These are phyloP conservation scores for Rhyzopertha dominica DNA, from an alignment of 1,140 invertebrate species.

Conservation along the genomic window DNA sequence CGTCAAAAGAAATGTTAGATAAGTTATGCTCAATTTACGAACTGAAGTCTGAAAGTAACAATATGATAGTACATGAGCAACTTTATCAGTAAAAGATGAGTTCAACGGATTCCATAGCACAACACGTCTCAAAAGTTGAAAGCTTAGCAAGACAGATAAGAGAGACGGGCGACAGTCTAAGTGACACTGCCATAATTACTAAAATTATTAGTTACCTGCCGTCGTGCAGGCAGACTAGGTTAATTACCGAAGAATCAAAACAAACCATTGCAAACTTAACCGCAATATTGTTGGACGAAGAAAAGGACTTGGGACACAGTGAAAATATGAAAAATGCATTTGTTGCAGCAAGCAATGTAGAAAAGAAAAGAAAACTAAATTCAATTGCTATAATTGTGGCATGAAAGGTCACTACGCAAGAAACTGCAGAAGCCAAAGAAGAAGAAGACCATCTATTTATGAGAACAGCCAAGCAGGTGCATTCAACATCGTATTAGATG, in stretches of 20 bases:
- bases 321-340: conserved; percentile 29
- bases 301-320: conserved; percentile 30
- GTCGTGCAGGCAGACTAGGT: conserved; percentile 37
- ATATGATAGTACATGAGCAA: conserved; percentile 41
- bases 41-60: conserved; percentile 36
- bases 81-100: conserved; percentile 43
- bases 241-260: conserved; percentile 32
- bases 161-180: conserved; percentile 37
- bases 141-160: conserved; percentile 36
- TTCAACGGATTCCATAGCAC: conserved; percentile 31
- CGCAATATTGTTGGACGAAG: conserved; percentile 41
- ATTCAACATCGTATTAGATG: too few species aligned
- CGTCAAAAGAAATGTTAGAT: conserved; percentile 29
- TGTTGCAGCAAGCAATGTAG: conserved; percentile 4
- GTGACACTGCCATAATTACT: conserved; percentile 40
- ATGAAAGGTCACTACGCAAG: conserved; percentile 32
- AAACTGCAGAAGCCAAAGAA: conserved; percentile 23
- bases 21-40: conserved; percentile 40
- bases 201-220: conserved; percentile 40
- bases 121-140: conserved; percentile 43
- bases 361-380: conserved; percentile 11
- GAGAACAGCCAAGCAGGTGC: too few species aligned
- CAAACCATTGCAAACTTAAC: conserved; percentile 43
- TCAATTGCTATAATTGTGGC: conserved; percentile 33
- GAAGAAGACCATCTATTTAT: conserved; percentile 24